A percentile compares a stretch with the other conserved stretches of the same genome.
phyloP scores from a whole-genome alignment of 2,888 invertebrate genomes.

The Agrochola litura region DNA sequence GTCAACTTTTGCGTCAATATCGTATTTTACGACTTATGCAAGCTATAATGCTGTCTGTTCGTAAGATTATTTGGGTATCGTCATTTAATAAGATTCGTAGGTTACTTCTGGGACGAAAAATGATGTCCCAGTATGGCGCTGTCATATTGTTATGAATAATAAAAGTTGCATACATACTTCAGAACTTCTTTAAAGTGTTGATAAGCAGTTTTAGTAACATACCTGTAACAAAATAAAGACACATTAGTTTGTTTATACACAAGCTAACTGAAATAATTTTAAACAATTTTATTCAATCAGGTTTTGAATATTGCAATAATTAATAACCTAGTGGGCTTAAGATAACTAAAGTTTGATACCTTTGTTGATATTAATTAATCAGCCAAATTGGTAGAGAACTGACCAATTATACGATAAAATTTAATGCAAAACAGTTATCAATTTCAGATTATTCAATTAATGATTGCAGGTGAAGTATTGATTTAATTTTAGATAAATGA shows the following conservation, averaged over 20 bases:
- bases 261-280: no score
- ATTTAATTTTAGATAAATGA: constrained; percentile 49
- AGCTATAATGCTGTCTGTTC: background rate
- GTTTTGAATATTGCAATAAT: constrained; percentile 26
- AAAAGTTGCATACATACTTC: constrained; percentile 38
- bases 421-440: constrained; percentile 19
- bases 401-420: constrained; percentile 28
- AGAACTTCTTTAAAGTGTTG: background rate
- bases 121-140: no score
- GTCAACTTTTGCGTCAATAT: constrained; percentile 36
- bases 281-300: no score
- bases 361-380: constrained; percentile 37
- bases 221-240: constrained; percentile 63
- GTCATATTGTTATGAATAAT: no score
- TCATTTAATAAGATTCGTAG: background rate
- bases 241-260: constrained; percentile 31
- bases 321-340: constrained; percentile 11
- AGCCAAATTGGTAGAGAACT: constrained; percentile 8
- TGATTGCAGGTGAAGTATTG: constrained; percentile 9
- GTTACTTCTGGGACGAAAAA: background rate
- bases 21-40: constrained; percentile 2
- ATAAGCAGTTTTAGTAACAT: constrained; percentile 37
- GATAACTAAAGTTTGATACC: constrained; percentile 19
- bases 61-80: background rate
- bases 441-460: constrained; percentile 37